Conservation (phyloP, 2,797 vertebrate genomes). For the Phoeniculus purpureus region DNA sequence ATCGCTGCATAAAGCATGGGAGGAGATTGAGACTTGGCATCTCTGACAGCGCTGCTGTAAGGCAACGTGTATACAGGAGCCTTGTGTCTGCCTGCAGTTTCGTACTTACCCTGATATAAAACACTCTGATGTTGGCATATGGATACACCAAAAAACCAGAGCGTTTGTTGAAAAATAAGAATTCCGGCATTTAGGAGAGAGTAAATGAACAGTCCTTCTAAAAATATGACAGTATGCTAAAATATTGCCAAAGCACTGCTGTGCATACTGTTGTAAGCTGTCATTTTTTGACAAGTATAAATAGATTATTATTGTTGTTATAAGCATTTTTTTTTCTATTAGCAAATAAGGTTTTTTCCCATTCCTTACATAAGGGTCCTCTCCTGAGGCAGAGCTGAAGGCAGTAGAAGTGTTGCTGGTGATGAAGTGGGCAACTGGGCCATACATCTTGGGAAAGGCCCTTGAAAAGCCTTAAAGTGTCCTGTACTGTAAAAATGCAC, state of each 20-base stretch:
- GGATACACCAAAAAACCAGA: conserved; percentile 11
- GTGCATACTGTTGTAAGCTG: conserved; percentile 50
- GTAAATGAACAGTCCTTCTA: conserved; percentile 65
- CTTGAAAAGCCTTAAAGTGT: not conserved
- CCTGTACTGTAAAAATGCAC: not conserved
- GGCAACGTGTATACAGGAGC: conserved; percentile 9
- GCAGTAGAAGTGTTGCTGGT: not conserved
- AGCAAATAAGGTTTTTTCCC: not conserved
- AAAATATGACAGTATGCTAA: conserved; percentile 64
- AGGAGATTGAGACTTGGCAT: conserved; percentile 35
- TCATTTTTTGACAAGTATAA: conserved; percentile 67
- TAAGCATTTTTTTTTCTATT: conserved; percentile 58
- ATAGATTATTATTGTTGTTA: conserved; percentile 60
- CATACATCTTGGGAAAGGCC: not conserved
- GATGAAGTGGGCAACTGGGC: not conserved
- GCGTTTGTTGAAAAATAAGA: conserved; percentile 50
- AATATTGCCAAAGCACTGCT: conserved; percentile 63
- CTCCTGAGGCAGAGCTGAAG: not conserved
- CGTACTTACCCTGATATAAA: conserved; percentile 2
- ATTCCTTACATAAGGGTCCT: not conserved
- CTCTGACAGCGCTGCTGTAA: not conserved
- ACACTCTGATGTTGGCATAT: conserved; percentile 34
- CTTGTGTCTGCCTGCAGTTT: conserved; percentile 30
- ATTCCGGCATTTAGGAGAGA: conserved; percentile 42
- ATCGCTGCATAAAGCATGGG: not conserved